A percentile compares a stretch with the other conserved stretches of the same genome.
These are phyloP conservation scores for Anadara kagoshimensis DNA, from an alignment of 1,140 invertebrate species.

Conservation along the genomic window DNA sequence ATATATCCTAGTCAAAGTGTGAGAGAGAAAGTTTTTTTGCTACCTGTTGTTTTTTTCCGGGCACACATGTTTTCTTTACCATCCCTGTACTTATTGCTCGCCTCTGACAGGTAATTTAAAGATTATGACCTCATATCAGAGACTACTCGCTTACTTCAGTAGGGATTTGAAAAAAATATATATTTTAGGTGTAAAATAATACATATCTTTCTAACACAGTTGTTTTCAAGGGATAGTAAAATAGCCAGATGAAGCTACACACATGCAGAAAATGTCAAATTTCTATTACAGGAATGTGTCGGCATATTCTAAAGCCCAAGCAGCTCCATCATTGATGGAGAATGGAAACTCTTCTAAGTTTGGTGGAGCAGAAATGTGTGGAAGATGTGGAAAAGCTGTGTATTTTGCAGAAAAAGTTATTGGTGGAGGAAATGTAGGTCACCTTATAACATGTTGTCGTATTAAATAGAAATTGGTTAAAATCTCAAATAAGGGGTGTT, in stretches of 20 bases:
- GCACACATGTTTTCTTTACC: too few relatives aligned
- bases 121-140: too few relatives aligned
- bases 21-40: too few relatives aligned
- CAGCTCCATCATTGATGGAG: slow-evolving; percentile 48
- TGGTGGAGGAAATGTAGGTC: slow-evolving; percentile 96
- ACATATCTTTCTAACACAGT: background rate
- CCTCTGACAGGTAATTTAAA: too few relatives aligned
- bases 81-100: too few relatives aligned
- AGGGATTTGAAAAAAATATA: too few relatives aligned
- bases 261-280: background rate
- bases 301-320: slow-evolving; percentile 56
- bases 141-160: too few relatives aligned
- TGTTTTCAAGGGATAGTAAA: background rate
- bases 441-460: background rate
- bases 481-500: too few relatives aligned
- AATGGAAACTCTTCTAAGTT: slow-evolving; percentile 8
- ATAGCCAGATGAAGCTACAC: background rate
- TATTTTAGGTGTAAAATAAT: too few relatives aligned
- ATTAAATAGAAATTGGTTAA: too few relatives aligned
- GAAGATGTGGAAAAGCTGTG: slow-evolving; percentile 97
- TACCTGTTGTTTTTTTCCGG: too few relatives aligned
- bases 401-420: slow-evolving; percentile 98
- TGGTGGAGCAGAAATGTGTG: slow-evolving; percentile 84
- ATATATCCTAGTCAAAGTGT: too few relatives aligned
- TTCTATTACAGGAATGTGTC: slow-evolving; percentile 57